phyloP scores from a whole-genome alignment of 2,113 vertebrate species.

The Trochalopteron elliotii region DNA sequence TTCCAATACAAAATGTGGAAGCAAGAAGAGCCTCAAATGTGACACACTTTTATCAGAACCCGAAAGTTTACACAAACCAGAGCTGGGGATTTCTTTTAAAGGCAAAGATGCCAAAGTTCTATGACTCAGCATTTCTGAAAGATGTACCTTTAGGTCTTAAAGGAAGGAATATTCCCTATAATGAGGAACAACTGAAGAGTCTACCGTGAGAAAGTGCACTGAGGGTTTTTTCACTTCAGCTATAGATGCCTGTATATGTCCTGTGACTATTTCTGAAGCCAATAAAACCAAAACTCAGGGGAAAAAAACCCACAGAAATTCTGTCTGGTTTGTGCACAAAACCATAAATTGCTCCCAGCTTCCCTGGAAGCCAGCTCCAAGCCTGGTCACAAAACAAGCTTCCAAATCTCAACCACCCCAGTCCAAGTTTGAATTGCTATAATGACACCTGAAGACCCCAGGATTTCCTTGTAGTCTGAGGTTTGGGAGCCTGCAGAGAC shows the following conservation, averaged over 20 bases:
- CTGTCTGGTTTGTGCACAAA: constrained; percentile 23
- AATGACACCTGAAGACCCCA: not conserved
- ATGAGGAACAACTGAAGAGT: constrained; percentile 1
- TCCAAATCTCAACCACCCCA: not conserved
- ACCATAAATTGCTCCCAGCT: constrained; percentile 34
- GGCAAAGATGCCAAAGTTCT: not conserved
- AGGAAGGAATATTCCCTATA: not conserved
- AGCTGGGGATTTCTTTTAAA: not conserved
- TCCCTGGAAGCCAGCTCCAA: not conserved
- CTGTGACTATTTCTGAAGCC: constrained; percentile 19
- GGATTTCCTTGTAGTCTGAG: not conserved
- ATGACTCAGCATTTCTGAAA: constrained; percentile 11
- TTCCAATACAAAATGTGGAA: not conserved
- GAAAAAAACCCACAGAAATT: constrained; percentile 21
- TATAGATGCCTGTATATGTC: not conserved
- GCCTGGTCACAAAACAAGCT: not conserved
- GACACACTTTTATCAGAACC: not conserved
- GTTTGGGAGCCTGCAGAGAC: not conserved
- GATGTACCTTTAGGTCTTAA: not conserved
- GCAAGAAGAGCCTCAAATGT: not conserved
- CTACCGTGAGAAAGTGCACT: not conserved
- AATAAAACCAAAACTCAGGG: not conserved
- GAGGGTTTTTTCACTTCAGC: not conserved
- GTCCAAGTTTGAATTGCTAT: not conserved
- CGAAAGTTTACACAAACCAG: not conserved